A percentile compares a stretch with the other conserved stretches of the same genome.
Evolutionary conservation across 1,140 invertebrate species (phyloP).

Genomic region (Mactra quadrangularis): DNA sequence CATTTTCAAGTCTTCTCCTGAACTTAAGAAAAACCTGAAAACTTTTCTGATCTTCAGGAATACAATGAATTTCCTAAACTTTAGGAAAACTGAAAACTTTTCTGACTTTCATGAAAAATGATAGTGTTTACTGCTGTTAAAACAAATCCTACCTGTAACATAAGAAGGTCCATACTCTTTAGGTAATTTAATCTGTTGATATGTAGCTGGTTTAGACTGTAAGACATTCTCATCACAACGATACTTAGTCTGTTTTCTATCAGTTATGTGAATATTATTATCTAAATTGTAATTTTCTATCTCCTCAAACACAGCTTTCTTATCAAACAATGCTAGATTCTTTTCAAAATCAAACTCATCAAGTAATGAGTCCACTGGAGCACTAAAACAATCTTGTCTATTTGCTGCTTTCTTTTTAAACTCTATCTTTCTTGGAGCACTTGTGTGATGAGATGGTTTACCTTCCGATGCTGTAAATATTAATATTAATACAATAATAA

Average conservation of each 20-base stretch:
- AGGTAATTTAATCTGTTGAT: conserved; percentile 90
- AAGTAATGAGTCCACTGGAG: conserved; percentile 85
- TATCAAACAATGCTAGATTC: conserved; percentile 95
- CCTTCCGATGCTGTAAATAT: conserved; percentile 72
- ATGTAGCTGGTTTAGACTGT: conserved; percentile 87
- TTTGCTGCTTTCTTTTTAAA: conserved; percentile 57
- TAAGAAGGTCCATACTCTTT: conserved; percentile 88
- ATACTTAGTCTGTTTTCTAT: conserved; percentile 84
- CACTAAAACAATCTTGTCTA: conserved; percentile 87
- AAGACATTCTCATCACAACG: conserved; percentile 94
- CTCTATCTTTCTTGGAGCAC: conserved; percentile 77
- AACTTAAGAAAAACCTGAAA: too few species aligned
- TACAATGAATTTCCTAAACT: too few species aligned
- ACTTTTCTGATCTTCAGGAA: too few species aligned
- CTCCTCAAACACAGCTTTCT: conserved; percentile 89
- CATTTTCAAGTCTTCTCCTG: too few species aligned
- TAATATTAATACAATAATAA: conserved; percentile 10
- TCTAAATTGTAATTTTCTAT: conserved; percentile 85
- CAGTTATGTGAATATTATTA: conserved; percentile 52
- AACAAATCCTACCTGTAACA: conserved; percentile 87
- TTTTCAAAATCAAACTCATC: conserved; percentile 97
- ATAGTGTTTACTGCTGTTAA: too few species aligned
- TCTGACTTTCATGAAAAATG: too few species aligned
- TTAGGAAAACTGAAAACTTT: too few species aligned
- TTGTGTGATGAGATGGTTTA: conserved; percentile 2